Base-by-base conservation (phyloP, 2,113 vertebrate species). In the Pelobates fuscus region DNA sequence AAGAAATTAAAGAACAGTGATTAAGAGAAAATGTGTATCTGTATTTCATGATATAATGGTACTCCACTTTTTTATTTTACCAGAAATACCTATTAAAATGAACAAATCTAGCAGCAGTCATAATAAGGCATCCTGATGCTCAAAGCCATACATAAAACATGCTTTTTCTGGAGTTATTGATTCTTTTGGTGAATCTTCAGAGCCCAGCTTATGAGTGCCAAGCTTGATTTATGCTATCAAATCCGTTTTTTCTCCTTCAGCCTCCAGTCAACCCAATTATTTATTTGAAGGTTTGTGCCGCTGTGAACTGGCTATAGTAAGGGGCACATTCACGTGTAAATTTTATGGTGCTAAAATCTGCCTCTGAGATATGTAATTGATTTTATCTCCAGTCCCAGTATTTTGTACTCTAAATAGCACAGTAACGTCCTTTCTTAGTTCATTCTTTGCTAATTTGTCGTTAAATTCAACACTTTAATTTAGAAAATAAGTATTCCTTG, bases 181-280 rank as follows among this genome's bases (percentile, higher is more conserved):
- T 73, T 65, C 17, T 27, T 68, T 54, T 55, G 46, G 66, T 68
- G 66, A 57, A 54, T 65, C 71, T 64, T 55, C 49, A 73, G 44
- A 73, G 60, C 44, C 61, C 18, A 49, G 37, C 58, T 62, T 30
- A 72, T 63, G 41, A 63, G 70, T 14, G 59, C 26, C 60, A 64
- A 43, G 27, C 52, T 73, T 73, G 71, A 73, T 64, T 73, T 64
- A 73, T 73, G 62, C 46, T 73, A 64, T 73, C 30, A 73, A 65
- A 65, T 73, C 61, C 64, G 8, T 23, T 64, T 6, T 29, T 57
- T 65, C 44, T 64, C 55, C 29, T 37, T 24, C 20, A 62, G 71
- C 46, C 24, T 63, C 62, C 61, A 65, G 46, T 65, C 46, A 65
- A 55, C 63, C 27, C 29, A 55, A 55, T 26, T 29, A 65, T 72